Evolutionary conservation across 2,113 vertebrate genomes (phyloP), one percentile per base, ranked within the genome.

Genomic region (Egretta garzetta): DNA sequence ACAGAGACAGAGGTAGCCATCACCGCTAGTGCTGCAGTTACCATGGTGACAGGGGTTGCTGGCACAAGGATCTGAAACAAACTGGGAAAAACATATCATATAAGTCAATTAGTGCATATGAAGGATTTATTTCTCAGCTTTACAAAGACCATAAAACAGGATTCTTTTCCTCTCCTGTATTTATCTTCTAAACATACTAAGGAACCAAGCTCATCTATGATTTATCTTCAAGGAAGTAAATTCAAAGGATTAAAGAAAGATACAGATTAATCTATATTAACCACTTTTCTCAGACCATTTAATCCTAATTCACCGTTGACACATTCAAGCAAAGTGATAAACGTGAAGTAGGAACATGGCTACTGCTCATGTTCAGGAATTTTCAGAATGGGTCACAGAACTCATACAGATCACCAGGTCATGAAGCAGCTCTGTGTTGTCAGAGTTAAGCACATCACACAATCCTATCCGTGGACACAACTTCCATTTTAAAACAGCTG

Each of bases 1-100:
- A 87, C 99, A 99, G 37, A 98, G 23, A 53, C 99, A 99, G 91
- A 98, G 95, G 97, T 99, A 99, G 87, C 98, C 98, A 60, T 98
- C 97, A 20, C 94, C 74, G 0, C 97, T 94, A 76, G 60, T 96
- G 98, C 99, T 99, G 97, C 99, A 99, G 99, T 99, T 99, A 86
- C 99, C 99, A 99, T 99, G 99, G 98, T 97, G 98, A 99, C 99
- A 99, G 56, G 99, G 99, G 96, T 98, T 99, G 98, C 99, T 99
- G 97, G 98, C 97, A 93, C 99, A 99, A 56, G 99, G 98, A 97
- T 99, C 99, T 96, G 97, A 98, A 97, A 99, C 98, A 97, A 99
- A 99, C 99, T 99, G 98, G 88, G 12, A 96, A 97, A 95, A 98
- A 81, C 83, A 68, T 16, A 95, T n/a, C 71, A 93, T 89, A 93